phyloP scores from a whole-genome alignment of 2,797 vertebrate genomes.

The Dryobates pubescens region DNA sequence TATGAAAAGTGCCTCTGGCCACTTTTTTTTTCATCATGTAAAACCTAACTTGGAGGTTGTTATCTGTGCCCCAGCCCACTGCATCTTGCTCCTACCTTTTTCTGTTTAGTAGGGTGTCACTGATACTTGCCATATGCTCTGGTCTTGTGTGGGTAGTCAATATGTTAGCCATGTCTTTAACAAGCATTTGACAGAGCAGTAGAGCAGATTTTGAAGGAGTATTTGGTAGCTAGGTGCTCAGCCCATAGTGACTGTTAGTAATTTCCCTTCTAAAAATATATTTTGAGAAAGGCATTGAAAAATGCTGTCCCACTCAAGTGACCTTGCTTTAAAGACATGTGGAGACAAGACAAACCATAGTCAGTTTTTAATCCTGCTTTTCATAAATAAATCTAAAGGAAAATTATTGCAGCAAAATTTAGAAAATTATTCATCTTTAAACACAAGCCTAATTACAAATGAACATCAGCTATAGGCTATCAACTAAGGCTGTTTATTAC shows the following conservation, averaged over 20 bases:
- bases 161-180: not conserved
- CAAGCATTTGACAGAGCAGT: not conserved
- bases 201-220: not conserved
- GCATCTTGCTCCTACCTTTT: not conserved
- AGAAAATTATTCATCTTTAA: conserved; percentile 77
- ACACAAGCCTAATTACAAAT: conserved; percentile 77
- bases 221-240: not conserved
- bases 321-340: conserved; percentile 62
- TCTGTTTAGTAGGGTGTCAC: not conserved
- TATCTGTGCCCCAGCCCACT: not conserved
- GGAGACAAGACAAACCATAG: conserved; percentile 69
- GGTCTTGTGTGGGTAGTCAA: not conserved
- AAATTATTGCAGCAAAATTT: conserved; percentile 76
- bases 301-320: not conserved
- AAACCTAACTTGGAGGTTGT: not conserved
- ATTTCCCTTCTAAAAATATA: conserved; percentile 15
- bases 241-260: not conserved
- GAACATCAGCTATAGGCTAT: conserved; percentile 65
- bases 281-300: not conserved
- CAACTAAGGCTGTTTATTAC: conserved; percentile 81
- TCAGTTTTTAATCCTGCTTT: conserved; percentile 76
- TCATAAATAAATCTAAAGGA: conserved; percentile 78
- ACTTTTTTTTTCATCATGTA: not conserved
- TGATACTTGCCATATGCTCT: conserved; percentile 35
- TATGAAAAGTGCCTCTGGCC: not conserved